Base-by-base conservation (phyloP, 2,888 invertebrate genomes). In the Acleris sparsana region DNA sequence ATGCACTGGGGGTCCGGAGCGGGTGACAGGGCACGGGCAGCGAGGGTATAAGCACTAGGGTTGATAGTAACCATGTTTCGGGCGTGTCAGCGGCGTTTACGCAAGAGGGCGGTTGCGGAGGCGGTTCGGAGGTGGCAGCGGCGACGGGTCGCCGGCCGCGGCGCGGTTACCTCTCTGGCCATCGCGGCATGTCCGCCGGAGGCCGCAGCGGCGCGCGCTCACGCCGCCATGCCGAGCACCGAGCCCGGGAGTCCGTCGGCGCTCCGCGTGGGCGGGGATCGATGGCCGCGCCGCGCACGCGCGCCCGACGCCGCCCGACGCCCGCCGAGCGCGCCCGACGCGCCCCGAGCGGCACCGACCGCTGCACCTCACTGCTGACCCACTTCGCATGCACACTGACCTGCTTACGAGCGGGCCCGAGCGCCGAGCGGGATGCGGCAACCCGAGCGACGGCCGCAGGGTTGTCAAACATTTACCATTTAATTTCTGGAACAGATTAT, bases 101-200 rank as follows among this genome's bases (percentile, higher is more conserved):
- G 82, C 85, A 84, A 87, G 82, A 76, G 80, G 77, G 75, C 73
- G 80, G 39, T 39, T 39, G 39, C 39, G 39, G 39, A 13, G 39
- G 39, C 39, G 39, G 39, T 39, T 76, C 7, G 29, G n/a, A 7
- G 46, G 61, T n/a, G 43, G 25, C 29, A 33, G 53, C 75, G 78
- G 77, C 76, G 84, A 73, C 70, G 72, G 78, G 77, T 79, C 84
- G 85, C 85, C 85, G 84, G 83, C 78, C 86, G 83, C 80, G 75
- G 71, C 75, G 72, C 75, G 83, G 85, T 89, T 94, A 94, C 94
- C 94, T 94, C 94, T 94, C 94, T 94, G 94, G 94, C 94, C 94
- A 94, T 94, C 94, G 94, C 94, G 94, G 94, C 94, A 94, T 94
- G 93, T 93, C 89, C 89, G 91, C 91, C 92, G 93, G 93, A 92